phyloP scores from a whole-genome alignment of 2,888 invertebrate species.

The Mesodorylaimus sp. region DNA sequence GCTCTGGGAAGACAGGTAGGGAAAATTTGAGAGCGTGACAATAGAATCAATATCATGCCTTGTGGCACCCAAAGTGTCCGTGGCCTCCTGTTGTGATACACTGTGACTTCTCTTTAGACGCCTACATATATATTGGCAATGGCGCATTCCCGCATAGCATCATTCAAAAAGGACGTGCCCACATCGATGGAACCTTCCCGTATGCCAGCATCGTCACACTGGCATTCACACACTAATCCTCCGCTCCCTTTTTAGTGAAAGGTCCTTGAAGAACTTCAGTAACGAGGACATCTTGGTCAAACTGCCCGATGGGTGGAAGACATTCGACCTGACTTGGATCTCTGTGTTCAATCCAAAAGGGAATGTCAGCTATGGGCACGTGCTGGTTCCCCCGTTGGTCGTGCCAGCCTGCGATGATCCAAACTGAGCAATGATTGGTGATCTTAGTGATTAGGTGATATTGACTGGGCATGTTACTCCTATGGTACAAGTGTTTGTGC shows the following conservation, averaged over 20 bases:
- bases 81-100: too few relatives aligned
- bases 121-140: conserved; percentile 18
- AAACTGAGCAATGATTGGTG: too few relatives aligned
- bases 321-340: conserved; percentile 22
- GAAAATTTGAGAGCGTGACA: not conserved
- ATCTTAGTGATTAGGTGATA: too few relatives aligned
- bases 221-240: not conserved
- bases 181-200: conserved; percentile 15
- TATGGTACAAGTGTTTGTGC: too few relatives aligned
- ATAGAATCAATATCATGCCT: not conserved
- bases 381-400: conserved; percentile 16
- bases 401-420: conserved; percentile 20
- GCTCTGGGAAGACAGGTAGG: conserved; percentile 6
- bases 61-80: too few relatives aligned
- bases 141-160: conserved; percentile 19
- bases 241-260: conserved; percentile 14
- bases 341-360: conserved; percentile 17
- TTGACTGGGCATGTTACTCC: too few relatives aligned
- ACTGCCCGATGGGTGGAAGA: conserved; percentile 18
- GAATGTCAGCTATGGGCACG: conserved; percentile 17
- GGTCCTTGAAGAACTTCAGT: conserved; percentile 14
- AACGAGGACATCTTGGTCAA: conserved; percentile 18
- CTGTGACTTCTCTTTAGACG: conserved; percentile 19
- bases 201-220: conserved; percentile 6
- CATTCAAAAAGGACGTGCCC: conserved; percentile 15